Evolutionary conservation across 2,888 invertebrate species (phyloP).

Genomic region (Acleris sparsana): DNA sequence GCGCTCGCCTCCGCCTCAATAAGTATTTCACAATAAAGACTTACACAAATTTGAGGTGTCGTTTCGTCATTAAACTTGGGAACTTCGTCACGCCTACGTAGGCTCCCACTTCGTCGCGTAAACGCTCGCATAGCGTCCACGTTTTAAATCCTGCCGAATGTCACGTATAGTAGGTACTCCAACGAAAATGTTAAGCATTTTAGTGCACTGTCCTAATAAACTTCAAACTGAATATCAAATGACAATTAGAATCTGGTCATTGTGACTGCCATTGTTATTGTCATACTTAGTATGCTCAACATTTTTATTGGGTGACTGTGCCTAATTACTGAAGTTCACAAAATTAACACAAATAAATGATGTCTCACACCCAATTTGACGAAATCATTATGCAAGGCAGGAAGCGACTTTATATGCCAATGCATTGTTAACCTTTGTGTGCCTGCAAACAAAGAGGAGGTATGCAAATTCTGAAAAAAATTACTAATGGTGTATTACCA

Average conservation of each 20-base stretch:
- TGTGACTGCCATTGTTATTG: too few species aligned
- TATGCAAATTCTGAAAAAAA: too few species aligned
- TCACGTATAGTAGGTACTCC: too few species aligned
- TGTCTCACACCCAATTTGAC: constrained; percentile 9
- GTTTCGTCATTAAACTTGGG: constrained; percentile 70
- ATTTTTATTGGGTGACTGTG: too few species aligned
- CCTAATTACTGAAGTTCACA: background rate
- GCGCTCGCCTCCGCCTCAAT: constrained; percentile 66
- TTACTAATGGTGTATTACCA: too few species aligned
- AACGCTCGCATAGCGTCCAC: constrained; percentile 14
- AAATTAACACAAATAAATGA: background rate
- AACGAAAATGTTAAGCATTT: too few species aligned
- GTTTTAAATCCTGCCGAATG: constrained; percentile 15
- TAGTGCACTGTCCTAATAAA: too few species aligned
- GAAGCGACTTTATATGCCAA: background rate
- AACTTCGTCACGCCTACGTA: constrained; percentile 70
- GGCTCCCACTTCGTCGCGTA: constrained; percentile 46
- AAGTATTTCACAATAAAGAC: constrained; percentile 75
- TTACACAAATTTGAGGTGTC: constrained; percentile 71
- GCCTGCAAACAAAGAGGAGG: too few species aligned
- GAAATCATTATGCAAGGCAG: constrained; percentile 27
- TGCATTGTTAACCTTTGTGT: background rate
- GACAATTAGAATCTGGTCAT: too few species aligned
- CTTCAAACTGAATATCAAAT: too few species aligned
- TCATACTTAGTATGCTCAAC: too few species aligned